phyloP scores from a whole-genome alignment of 2,113 vertebrate genomes.

The Maylandia zebra region DNA sequence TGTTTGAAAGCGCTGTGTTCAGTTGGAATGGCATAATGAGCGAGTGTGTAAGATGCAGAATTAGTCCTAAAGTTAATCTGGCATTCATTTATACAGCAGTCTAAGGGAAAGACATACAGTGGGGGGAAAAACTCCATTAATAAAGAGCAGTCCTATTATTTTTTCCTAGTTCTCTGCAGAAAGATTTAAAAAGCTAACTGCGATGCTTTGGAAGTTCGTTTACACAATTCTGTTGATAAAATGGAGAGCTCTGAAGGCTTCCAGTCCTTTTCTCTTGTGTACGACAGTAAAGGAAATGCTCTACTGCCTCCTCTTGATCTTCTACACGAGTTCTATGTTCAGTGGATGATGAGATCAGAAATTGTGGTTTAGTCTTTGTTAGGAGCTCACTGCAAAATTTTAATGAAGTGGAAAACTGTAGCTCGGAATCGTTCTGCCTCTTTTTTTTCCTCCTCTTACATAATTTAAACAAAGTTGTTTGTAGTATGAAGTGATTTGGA shows the following conservation, averaged over 20 bases:
- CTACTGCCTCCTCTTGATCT: background rate
- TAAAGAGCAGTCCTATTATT: background rate
- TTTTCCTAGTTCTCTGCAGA: background rate
- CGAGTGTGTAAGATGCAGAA: background rate
- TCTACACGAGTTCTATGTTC: background rate
- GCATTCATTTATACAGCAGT: background rate
- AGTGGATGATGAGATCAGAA: background rate
- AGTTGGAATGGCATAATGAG: background rate
- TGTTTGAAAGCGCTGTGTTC: background rate
- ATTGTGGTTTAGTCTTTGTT: background rate
- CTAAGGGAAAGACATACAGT: background rate
- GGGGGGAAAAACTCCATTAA: background rate
- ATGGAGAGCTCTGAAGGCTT: background rate
- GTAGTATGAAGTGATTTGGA: background rate
- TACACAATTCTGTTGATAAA: background rate
- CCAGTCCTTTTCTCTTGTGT: background rate
- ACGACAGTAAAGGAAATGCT: background rate
- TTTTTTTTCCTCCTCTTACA: background rate
- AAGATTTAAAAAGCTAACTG: background rate
- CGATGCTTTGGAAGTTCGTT: background rate
- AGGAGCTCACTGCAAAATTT: background rate
- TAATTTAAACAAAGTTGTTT: background rate
- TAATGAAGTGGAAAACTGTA: background rate
- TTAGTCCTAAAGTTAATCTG: background rate
- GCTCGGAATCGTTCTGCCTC: background rate